These are phyloP conservation scores for Chelonus insularis DNA, from an alignment of 1,140 invertebrate species.

Conservation along the genomic window DNA sequence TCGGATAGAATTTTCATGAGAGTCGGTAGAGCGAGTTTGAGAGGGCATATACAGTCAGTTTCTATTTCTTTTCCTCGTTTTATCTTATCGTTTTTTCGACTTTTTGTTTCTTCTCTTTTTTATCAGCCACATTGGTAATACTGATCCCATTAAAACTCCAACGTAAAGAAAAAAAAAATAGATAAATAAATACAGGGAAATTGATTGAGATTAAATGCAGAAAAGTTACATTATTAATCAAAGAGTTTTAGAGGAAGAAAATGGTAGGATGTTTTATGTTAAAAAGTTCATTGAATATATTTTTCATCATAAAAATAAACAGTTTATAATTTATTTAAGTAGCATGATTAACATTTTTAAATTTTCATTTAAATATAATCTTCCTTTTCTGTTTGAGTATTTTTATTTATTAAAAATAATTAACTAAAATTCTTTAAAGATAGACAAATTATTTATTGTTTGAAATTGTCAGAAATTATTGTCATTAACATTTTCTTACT, in stretches of 20 bases:
- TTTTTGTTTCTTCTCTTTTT: background rate
- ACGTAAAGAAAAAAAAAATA: background rate
- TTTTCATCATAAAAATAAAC: too few species aligned
- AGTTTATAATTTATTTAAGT: too few species aligned
- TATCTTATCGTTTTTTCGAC: background rate
- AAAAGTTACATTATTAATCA: conserved; percentile 30
- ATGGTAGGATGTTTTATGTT: conserved; percentile 29
- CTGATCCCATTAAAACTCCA: background rate
- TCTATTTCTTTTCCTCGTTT: conserved; percentile 1
- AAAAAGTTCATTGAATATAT: too few species aligned
- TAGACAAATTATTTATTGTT: too few species aligned
- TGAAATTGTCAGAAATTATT: too few species aligned
- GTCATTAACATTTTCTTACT: too few species aligned
- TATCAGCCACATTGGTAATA: background rate
- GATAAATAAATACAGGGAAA: background rate
- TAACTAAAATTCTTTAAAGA: too few species aligned
- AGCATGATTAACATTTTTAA: too few species aligned
- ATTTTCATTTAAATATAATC: too few species aligned
- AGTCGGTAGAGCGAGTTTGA: conserved; percentile 14
- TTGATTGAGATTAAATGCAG: conserved; percentile 22
- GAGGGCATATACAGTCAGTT: conserved; percentile 1
- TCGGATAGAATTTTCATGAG: conserved; percentile 30
- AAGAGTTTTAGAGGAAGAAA: conserved; percentile 23
- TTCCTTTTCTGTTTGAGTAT: too few species aligned
- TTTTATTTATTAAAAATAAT: too few species aligned